Evolutionary conservation across 2,797 vertebrate species (phyloP).

Genomic region (Gambelia wislizenii): DNA sequence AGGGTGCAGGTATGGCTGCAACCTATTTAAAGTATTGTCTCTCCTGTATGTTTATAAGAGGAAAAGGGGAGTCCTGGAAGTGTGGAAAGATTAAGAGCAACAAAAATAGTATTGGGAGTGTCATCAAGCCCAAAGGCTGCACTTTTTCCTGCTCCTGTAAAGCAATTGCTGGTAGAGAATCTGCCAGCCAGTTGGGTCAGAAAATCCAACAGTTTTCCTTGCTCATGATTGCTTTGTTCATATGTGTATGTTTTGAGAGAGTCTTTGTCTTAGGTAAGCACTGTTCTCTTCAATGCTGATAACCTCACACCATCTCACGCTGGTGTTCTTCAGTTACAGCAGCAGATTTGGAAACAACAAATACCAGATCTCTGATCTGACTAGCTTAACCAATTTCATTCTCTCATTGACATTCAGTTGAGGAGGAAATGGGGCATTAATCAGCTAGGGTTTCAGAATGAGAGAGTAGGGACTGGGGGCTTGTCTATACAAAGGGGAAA

Average conservation of each 20-base stretch:
- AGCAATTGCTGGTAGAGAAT: neutral
- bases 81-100: too few relatives aligned
- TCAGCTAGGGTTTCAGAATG: neutral
- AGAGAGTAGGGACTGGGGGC: too few relatives aligned
- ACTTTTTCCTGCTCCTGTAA: too few relatives aligned
- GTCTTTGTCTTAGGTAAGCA: neutral
- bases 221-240: neutral
- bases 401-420: neutral
- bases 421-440: neutral
- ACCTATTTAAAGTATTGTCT: too few relatives aligned
- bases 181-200: neutral
- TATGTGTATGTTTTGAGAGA: neutral
- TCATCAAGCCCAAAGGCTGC: too few relatives aligned
- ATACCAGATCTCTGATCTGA: neutral
- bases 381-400: neutral
- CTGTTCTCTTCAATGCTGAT: neutral
- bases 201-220: neutral
- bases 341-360: neutral
- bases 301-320: neutral
- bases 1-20: too few relatives aligned
- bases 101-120: too few relatives aligned
- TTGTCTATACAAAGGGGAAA: too few relatives aligned
- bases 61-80: too few relatives aligned
- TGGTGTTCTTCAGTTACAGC: neutral
- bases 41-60: too few relatives aligned